phyloP scores from a whole-genome alignment of 2,113 vertebrate genomes.

The Charadrius vociferus region DNA sequence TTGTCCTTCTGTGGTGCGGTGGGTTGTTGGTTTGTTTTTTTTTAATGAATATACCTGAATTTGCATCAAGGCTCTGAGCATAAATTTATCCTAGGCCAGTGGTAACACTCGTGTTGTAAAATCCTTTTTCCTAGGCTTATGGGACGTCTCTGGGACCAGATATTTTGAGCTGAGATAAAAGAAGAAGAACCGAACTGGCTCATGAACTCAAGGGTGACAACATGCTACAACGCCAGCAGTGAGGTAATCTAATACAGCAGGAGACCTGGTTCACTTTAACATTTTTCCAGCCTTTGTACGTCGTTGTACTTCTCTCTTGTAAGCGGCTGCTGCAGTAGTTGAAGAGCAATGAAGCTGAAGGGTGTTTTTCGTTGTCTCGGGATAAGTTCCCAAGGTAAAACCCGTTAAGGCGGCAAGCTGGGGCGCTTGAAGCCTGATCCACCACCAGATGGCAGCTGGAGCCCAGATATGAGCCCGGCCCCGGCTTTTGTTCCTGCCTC shows the following conservation, averaged over 20 bases:
- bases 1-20: accelerated
- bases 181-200: accelerated
- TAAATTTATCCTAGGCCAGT: neutral
- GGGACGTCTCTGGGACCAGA: neutral
- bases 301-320: accelerated
- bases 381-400: accelerated
- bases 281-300: neutral
- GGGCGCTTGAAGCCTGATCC: neutral
- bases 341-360: neutral
- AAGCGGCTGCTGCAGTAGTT: neutral
- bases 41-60: neutral
- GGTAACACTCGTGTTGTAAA: neutral
- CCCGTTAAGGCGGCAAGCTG: accelerated
- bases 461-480: neutral
- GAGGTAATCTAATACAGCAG: neutral
- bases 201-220: accelerated
- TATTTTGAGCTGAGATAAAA: accelerated
- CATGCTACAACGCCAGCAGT: accelerated
- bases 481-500: too few relatives aligned
- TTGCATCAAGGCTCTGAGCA: neutral
- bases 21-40: too few relatives aligned
- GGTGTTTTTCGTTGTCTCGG: accelerated
- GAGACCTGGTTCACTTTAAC: neutral
- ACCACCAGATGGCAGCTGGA: constrained; percentile 45
- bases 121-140: neutral